phyloP scores from a whole-genome alignment of 2,888 invertebrate genomes.

The Macropis europaea region DNA sequence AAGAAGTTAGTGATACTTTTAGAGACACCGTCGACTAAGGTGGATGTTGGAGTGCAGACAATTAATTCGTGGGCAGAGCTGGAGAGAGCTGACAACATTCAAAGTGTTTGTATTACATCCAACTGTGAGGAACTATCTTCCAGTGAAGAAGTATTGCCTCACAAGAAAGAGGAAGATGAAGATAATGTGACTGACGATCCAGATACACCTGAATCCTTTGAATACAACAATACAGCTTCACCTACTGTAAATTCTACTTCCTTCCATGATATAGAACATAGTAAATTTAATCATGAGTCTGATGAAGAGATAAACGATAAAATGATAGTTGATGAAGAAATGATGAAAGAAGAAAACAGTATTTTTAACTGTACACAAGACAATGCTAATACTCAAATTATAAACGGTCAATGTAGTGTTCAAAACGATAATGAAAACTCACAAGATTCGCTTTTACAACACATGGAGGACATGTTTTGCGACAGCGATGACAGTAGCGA shows the following conservation, averaged over 20 bases:
- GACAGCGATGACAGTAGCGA: conserved; percentile 74
- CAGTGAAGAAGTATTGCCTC: neutral
- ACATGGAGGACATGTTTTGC: conserved; percentile 74
- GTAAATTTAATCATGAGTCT: neutral
- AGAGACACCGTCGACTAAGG: conserved; percentile 56
- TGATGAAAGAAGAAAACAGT: conserved; percentile 19
- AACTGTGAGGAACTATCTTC: conserved; percentile 43
- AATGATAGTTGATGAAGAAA: conserved; percentile 18
- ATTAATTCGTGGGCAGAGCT: conserved; percentile 41
- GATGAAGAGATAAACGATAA: conserved; percentile 9
- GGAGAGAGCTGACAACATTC: conserved; percentile 37
- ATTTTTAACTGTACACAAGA: conserved; percentile 8
- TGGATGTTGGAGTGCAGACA: conserved; percentile 69
- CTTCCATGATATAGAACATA: conserved; percentile 8
- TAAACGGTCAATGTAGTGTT: conserved; percentile 2
- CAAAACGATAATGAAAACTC: conserved; percentile 65
- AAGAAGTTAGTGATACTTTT: conserved; percentile 68
- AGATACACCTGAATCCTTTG: conserved; percentile 2
- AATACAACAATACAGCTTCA: conserved; percentile 23
- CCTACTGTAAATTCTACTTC: conserved; percentile 36
- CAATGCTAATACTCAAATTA: conserved; percentile 1
- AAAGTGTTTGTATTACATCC: conserved; percentile 48
- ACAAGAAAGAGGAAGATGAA: conserved; percentile 6
- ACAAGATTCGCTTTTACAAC: conserved; percentile 71
- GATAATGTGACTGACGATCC: neutral